Evolutionary conservation across 37 sponge, comb jelly and placozoan genomes (phyloP), one percentile per base, ranked within the genome.

Genomic region (Aplysina aerophoba): DNA sequence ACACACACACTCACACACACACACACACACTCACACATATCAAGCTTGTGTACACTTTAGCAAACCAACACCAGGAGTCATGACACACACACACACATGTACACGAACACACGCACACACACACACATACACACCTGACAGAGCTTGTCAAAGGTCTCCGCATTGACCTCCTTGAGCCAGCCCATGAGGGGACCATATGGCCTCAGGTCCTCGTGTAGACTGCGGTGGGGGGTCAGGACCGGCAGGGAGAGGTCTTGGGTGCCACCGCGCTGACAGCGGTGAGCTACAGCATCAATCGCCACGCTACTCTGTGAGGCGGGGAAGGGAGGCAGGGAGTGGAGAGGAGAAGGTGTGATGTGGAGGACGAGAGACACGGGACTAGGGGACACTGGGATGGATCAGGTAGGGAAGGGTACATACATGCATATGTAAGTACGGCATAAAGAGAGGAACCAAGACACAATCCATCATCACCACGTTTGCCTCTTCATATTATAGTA

Each of bases 91-190:
- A 16, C 38, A 11, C 12, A 68, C 72, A 30, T 24, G 72, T 31
- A 74, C 11, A 28, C 12, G 11, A 41, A 28, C 38, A 11, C n/a
- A n/a, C n/a, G n/a, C n/a, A n/a, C n/a, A n/a, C n/a, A n/a, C n/a
- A n/a, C n/a, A 12, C 27, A 15, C 24, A 59, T 38, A 53, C 80
- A 39, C 30, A 79, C 80, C 56, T 79, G 30, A 57, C 80, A 79
- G 28, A 79, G 53, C 15, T 79, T 17, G 54, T 79, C 37, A 36
- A 39, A 79, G 3, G 28, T 36, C 6, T 58, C 55, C 3, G 21
- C 5, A 13, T 38, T 1, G 54, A 79, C 28, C 39, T 88, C 85
- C 58, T 82, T 90, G 55, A 91, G 71, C 94, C 94, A 94, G 31
- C 61, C 35, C 40, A 80, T 85, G n/a, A 94, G 84, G 0, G 80